Conservation (phyloP, 64 coral and sea anemone genomes). For the Porites lutea region DNA sequence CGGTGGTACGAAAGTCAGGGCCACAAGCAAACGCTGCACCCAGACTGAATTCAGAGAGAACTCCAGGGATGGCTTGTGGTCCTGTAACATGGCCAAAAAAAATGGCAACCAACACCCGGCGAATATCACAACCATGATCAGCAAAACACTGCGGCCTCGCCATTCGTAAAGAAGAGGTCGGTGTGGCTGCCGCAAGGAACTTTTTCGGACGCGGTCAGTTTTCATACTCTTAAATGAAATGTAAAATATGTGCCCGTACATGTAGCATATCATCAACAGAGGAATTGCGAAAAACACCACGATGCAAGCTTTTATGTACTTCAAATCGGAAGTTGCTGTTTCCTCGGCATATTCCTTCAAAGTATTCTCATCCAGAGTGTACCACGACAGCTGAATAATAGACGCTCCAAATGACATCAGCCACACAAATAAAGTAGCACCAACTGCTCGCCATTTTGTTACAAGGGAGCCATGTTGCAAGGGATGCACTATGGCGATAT, state of each 20-base stretch:
- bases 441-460: constrained; percentile 34
- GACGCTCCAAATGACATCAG: constrained; percentile 13
- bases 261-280: constrained; percentile 28
- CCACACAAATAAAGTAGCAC: constrained; percentile 14
- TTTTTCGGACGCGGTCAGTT: neutral
- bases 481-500: constrained; percentile 40
- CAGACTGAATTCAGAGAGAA: neutral
- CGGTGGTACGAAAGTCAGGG: constrained; percentile 40
- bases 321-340: neutral
- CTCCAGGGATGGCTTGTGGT: neutral
- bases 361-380: neutral
- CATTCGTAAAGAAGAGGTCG: constrained; percentile 9
- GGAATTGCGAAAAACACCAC: constrained; percentile 20
- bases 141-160: constrained; percentile 37
- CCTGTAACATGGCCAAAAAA: constrained; percentile 9
- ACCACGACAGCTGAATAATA: constrained; percentile 44
- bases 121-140: constrained; percentile 24
- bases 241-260: constrained; percentile 26
- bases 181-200: neutral
- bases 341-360: neutral
- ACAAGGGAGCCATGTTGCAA: constrained; percentile 21
- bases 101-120: constrained; percentile 27
- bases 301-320: constrained; percentile 17
- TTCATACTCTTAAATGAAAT: constrained; percentile 19
- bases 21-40: constrained; percentile 23